Base-by-base conservation (phyloP, 2,797 vertebrate species). In the Cryptoprocta ferox region DNA sequence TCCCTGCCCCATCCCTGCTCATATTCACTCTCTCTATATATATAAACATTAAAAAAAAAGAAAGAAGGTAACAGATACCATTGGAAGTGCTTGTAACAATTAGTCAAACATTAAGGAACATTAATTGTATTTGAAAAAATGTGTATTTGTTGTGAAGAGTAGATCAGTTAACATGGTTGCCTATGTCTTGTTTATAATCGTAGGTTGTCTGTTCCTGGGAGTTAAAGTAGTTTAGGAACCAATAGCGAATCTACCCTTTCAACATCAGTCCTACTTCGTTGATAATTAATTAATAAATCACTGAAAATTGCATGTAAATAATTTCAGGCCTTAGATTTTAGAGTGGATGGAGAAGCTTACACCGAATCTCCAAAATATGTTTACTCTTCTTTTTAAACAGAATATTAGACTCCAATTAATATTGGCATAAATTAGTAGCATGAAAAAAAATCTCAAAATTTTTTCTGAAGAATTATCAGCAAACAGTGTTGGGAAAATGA, bases 121-220 rank as follows among this genome's bases (percentile, higher is more conserved):
- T 80, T 71, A 42, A 56, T 56, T 90, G 26, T 61, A 76, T 96
- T 94, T 32, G 65, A 76, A 91, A 91, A 76, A 85, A 30, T 19
- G 56, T 96, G n/a, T 86, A 68, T 93, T 95, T 96, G 32, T 76
- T 96, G 9, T 87, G n/a, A 84, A 95, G 96, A 87, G 26, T 56
- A 50, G 8, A n/a, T 76, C 28, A n/a, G 91, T 97, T 94, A 35
- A 93, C 94, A 95, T 89, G 97, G 93, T 82, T 97, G 56, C 89
- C 71, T 81, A 2, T 14, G n/a, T 79, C 63, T 91, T 87, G 53
- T 68, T 95, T 91, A 86, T 86, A 92, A 97, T 78, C 66, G 30
- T 19, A 73, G 42, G 48, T 61, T 95, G 94, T 83, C 83, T 96
- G 73, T 45, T 95, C 18, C 70, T 85, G 13, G 63, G 26, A 92